phyloP scores from a whole-genome alignment of 2,888 invertebrate genomes.

The Plagodis dolabraria region DNA sequence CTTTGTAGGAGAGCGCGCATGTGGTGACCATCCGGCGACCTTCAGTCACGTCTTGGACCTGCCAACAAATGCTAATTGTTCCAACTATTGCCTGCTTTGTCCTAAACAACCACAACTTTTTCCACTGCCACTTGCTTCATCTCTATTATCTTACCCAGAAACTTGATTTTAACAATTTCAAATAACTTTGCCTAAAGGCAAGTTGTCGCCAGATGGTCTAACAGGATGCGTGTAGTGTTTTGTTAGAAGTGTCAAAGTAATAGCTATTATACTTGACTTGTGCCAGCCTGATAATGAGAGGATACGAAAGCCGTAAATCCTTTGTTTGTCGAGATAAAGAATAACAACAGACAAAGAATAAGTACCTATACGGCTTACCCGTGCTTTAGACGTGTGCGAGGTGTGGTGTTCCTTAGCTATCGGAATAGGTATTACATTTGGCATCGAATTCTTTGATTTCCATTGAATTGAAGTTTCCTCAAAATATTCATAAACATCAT shows the following conservation, averaged over 20 bases:
- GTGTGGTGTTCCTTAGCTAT: neutral
- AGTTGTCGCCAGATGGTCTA: conserved; percentile 62
- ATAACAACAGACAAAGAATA: conserved; percentile 35
- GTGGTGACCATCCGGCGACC: conserved; percentile 54
- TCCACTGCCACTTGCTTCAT: neutral
- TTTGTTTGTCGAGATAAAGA: conserved; percentile 49
- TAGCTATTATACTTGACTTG: conserved; percentile 54
- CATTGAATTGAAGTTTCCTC: too few relatives aligned
- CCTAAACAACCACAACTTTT: conserved; percentile 43
- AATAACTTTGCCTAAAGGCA: conserved; percentile 22
- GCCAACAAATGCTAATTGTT: conserved; percentile 63
- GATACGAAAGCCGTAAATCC: conserved; percentile 48
- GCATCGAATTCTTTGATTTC: too few relatives aligned
- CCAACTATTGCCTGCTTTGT: conserved; percentile 50
- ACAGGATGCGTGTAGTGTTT: conserved; percentile 55
- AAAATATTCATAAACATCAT: too few relatives aligned
- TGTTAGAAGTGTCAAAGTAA: conserved; percentile 61
- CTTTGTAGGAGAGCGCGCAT: conserved; percentile 41
- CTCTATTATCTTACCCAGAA: conserved; percentile 20
- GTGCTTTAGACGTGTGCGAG: conserved; percentile 9
- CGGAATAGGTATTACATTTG: too few relatives aligned
- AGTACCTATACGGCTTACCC: conserved; percentile 15
- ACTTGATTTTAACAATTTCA: conserved; percentile 9
- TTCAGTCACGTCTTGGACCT: conserved; percentile 53
- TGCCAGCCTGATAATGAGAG: conserved; percentile 45